A percentile compares a stretch with the other conserved stretches of the same genome.
phyloP scores from a whole-genome alignment of 2,113 vertebrate species.

The Taurulus bubalis region DNA sequence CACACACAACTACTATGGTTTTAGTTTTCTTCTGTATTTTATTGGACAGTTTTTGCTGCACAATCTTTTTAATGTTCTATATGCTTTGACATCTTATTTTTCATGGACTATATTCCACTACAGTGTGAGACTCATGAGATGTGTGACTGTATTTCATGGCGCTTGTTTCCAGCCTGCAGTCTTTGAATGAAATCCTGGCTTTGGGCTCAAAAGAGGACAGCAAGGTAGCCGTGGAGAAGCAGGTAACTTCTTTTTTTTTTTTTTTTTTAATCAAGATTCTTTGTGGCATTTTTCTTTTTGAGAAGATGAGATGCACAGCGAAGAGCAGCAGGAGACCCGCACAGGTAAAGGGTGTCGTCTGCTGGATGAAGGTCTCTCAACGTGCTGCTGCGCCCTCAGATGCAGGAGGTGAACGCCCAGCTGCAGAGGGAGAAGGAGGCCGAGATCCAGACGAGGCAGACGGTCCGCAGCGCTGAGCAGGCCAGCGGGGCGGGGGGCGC shows the following conservation, averaged over 20 bases:
- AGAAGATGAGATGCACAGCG: no score
- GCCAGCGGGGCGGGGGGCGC: conserved; percentile 85
- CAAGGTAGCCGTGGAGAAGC: conserved; percentile 92
- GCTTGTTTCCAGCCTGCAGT: conserved; percentile 90
- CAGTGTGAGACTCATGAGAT: not conserved
- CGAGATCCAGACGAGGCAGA: conserved; percentile 92
- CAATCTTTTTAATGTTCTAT: no score
- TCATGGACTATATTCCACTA: not conserved
- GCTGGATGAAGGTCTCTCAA: not conserved
- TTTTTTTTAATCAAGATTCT: no score
- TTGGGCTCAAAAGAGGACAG: conserved; percentile 91
- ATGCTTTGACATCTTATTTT: not conserved
- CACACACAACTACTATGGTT: no score
- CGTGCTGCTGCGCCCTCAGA: conserved; percentile 79
- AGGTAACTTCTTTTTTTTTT: conserved; percentile 83
- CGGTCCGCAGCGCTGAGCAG: conserved; percentile 89
- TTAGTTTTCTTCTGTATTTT: no score
- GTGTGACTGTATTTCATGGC: not conserved
- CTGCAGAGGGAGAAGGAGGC: conserved; percentile 92
- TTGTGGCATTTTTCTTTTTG: not conserved
- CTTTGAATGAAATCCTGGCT: conserved; percentile 92
- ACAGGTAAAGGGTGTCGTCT: not conserved
- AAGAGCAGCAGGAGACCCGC: not conserved
- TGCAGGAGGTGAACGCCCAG: conserved; percentile 93
- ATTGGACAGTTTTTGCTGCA: no score